Percentiles rank a stretch among this genome's conserved stretches.
Evolutionary conservation across 2,888 invertebrate species (phyloP).

Genomic region (Athrips mouffetella): DNA sequence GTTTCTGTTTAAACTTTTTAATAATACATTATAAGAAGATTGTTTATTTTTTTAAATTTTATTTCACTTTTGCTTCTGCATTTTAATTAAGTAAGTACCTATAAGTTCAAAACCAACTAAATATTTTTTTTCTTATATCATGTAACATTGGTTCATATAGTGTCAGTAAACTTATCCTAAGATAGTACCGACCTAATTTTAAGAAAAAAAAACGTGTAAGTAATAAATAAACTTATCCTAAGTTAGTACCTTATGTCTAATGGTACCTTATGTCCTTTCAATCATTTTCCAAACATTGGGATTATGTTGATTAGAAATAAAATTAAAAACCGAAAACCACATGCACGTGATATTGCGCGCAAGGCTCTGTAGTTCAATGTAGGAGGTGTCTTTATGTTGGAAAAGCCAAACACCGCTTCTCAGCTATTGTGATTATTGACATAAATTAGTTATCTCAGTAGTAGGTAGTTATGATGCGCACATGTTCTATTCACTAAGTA

Average conservation of each 20-base stretch:
- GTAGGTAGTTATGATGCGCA: slow-evolving; percentile 39
- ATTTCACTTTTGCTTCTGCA: slow-evolving; percentile 1
- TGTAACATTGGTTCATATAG: too few relatives aligned
- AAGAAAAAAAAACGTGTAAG: too few relatives aligned
- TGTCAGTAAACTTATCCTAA: too few relatives aligned
- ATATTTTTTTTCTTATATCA: slow-evolving; percentile 56
- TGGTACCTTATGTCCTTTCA: too few relatives aligned
- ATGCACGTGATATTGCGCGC: slow-evolving; percentile 11
- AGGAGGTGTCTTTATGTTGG: slow-evolving; percentile 24
- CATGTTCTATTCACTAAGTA: slow-evolving; percentile 37
- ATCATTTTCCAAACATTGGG: too few relatives aligned
- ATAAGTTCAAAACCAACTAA: too few relatives aligned
- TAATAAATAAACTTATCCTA: too few relatives aligned
- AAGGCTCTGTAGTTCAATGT: slow-evolving; percentile 27
- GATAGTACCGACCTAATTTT: too few relatives aligned
- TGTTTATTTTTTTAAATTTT: slow-evolving; percentile 1
- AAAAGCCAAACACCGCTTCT: slow-evolving; percentile 30
- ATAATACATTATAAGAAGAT: background rate
- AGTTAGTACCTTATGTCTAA: too few relatives aligned
- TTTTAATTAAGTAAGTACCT: slow-evolving; percentile 7
- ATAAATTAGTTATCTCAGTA: slow-evolving; percentile 45
- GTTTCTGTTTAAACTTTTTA: background rate
- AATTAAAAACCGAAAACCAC: background rate
- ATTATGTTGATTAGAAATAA: too few relatives aligned
- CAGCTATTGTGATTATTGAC: slow-evolving; percentile 46